Base-by-base conservation (phyloP, 2,888 invertebrate genomes). In the Oithona nana region DNA sequence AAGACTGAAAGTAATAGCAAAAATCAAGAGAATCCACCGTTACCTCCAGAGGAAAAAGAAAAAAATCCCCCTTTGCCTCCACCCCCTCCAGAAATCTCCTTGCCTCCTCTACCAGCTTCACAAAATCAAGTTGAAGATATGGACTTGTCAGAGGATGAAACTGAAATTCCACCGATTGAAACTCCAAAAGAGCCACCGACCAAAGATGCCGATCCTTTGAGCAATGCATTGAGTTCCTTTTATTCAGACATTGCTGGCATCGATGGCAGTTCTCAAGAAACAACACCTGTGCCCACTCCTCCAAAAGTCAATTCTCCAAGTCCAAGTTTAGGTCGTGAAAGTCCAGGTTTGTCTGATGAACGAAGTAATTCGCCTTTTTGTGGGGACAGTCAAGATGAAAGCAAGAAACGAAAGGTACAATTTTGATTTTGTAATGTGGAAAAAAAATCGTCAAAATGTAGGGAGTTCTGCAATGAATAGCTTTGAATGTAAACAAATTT, bases 141-240 rank as follows among this genome's bases (percentile, higher is more conserved):
- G 59, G 59, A 59, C 6, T 26, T 59, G 39, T 39, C 39, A 1
- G 59, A 59, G n/a, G 59, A 59, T 16, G 59, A 59, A 3, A 28
- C 24, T 2, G 48, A 28, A n/a, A n/a, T 22, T 16, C 29, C 57
- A n/a, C 26, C 29, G n/a, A 30, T 28, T 29, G 28, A 28, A 2
- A n/a, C 52, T 52, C 52, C 26, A 6, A n/a, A 52, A 20, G 26
- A 52, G 20, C 11, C 8, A 11, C 52, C 6, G 11, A 57, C 28
- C n/a, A 26, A 54, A 16, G 39, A 39, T 16, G 8, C 6, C 6
- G 39, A 39, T 39, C 39, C 6, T 39, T 11, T 39, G 8, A 39
- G 8, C 16, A 11, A 20, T 28, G 59, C 49, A 4, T 26, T 59
- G 28, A 26, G 26, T 2, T 49, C 59, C 24, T 59, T 59, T 28